Evolutionary conservation across 2,113 vertebrate species (phyloP).

Genomic region (Daphoenositta chrysoptera): DNA sequence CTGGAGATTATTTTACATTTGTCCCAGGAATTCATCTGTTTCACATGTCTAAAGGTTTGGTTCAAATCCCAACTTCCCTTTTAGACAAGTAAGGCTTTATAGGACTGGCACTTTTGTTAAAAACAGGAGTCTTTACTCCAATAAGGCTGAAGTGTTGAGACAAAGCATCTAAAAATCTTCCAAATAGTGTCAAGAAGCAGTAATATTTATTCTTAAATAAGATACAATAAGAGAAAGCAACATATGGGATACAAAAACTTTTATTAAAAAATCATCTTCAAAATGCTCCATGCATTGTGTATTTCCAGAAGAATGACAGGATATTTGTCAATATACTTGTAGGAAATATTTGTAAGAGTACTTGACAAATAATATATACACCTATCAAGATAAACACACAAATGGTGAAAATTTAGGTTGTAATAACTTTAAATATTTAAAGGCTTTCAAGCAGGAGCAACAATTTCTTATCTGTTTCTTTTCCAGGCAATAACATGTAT

Average conservation of each 20-base stretch:
- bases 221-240: conserved; percentile 24
- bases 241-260: conserved; percentile 19
- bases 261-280: conserved; percentile 33
- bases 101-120: background rate
- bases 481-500: background rate
- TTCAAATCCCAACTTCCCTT: background rate
- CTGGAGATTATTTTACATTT: background rate
- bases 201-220: conserved; percentile 55
- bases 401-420: conserved; percentile 33
- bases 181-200: background rate
- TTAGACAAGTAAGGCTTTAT: background rate
- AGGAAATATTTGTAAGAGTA: conserved; percentile 33
- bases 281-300: conserved; percentile 2
- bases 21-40: background rate
- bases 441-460: conserved; percentile 31
- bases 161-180: background rate
- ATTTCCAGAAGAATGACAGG: conserved; percentile 49
- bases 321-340: conserved; percentile 54
- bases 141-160: background rate
- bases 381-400: conserved; percentile 55
- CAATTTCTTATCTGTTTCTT: conserved; percentile 11
- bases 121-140: background rate
- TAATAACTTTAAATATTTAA: conserved; percentile 62
- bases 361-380: conserved; percentile 52
- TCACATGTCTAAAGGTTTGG: background rate